Evolutionary conservation across 2,113 vertebrate species (phyloP), one percentile per base, ranked within the genome.

Genomic region (Oostethus manadensis): DNA sequence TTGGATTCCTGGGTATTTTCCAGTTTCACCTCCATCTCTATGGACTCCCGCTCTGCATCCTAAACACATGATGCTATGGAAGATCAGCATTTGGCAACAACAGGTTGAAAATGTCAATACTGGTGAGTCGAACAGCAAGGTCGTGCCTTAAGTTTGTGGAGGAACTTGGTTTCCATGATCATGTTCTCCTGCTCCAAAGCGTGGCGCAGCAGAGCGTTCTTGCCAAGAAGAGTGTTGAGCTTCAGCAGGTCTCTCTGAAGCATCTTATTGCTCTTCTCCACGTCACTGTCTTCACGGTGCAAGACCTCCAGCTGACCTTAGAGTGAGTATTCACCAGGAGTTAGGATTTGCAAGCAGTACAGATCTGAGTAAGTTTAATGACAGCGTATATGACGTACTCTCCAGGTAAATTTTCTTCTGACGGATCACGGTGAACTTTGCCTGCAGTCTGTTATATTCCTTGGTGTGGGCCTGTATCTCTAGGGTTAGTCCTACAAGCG

Each of bases 321-420:
- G 50, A 63, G 38, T 35, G 10, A 14, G 33, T 14, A 2, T 3
- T 9, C 7, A 18, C 48, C 21, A 21, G 23, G 9, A 35, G 11
- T 23, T 58, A 20, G 33, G n/a, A 26, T 8, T 45, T 17, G 15
- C 15, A 17, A n/a, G 38, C 10, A 5, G 3, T 18, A 8, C 3
- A 8, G 5, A 59, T 33, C 18, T 9, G 13, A 18, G 3, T 60
- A 26, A 43, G 45, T 46, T 40, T 21, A 2, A 55, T 18, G 13
- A 8, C 16, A 17, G n/a, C n/a, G n/a, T 23, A 46, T 3, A 15
- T 53, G 4, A 68, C 90, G 1, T 66, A 98, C 97, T 88, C n/a
- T 97, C 92, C 0, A 78, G 44, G 5, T 92, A 89, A 9, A 94
- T 69, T 21, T 92, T 94, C 84, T 84, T 93, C 86, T 96, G 94